Evolutionary conservation across 2,113 vertebrate genomes (phyloP).

Genomic region (Lycaon pictus): DNA sequence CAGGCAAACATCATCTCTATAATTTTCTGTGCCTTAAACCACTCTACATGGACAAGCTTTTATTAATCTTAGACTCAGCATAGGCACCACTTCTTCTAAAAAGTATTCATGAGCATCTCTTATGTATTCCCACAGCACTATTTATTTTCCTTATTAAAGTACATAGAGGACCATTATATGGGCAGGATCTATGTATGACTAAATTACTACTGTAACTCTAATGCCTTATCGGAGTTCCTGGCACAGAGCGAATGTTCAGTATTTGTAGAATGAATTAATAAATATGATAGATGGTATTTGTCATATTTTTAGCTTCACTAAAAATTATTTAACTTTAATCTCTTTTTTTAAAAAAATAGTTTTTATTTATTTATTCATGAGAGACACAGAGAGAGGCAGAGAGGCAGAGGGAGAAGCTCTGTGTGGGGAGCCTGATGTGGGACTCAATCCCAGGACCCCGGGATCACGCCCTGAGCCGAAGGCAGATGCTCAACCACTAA

Average conservation of each 20-base stretch:
- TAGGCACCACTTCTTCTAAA: background rate
- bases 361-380: no score
- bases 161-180: background rate
- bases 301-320: background rate
- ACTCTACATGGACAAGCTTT: background rate
- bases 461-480: no score
- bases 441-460: no score
- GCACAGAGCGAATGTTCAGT: background rate
- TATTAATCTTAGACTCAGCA: background rate
- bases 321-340: constrained; percentile 33
- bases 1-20: background rate
- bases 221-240: background rate
- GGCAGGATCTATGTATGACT: background rate
- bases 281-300: background rate
- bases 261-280: constrained; percentile 29
- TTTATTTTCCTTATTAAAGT: background rate
- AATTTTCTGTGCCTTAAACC: background rate
- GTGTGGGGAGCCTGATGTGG: no score
- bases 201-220: background rate
- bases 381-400: no score
- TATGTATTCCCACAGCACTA: background rate
- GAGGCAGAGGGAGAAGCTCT: no score
- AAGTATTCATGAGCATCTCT: background rate
- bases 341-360: background rate
- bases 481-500: no score